phyloP scores from a whole-genome alignment of 2,888 invertebrate genomes.

The Acanthosepion lycidas region DNA sequence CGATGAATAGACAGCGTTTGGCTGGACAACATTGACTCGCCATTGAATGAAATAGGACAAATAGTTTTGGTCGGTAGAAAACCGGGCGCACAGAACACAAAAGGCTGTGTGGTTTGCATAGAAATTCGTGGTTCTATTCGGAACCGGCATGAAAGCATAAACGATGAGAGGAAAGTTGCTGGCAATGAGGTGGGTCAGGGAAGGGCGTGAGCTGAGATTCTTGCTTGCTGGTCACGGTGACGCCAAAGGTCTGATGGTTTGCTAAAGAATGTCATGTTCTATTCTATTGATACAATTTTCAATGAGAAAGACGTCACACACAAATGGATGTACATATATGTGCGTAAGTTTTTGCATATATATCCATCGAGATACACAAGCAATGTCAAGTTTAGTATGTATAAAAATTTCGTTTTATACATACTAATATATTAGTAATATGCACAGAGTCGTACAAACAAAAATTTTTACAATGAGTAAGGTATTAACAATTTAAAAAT shows the following conservation, averaged over 20 bases:
- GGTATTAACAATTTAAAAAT: no score
- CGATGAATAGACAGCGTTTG: not conserved
- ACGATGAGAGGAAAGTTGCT: not conserved
- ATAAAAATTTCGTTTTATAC: no score
- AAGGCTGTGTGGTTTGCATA: not conserved
- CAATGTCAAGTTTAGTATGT: no score
- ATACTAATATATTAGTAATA: no score
- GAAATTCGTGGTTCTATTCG: not conserved
- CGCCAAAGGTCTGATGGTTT: not conserved
- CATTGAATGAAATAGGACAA: conserved; percentile 17
- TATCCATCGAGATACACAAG: no score
- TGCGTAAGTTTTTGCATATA: not conserved
- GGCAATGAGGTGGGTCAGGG: not conserved
- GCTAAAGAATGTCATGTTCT: not conserved
- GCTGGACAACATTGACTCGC: conserved; percentile 4
- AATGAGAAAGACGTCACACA: not conserved
- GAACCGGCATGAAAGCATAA: not conserved
- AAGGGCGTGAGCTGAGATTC: not conserved
- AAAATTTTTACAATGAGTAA: no score
- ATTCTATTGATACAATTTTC: conserved; percentile 6
- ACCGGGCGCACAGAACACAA: conserved; percentile 6
- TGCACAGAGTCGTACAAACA: no score
- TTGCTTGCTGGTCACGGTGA: not conserved
- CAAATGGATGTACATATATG: not conserved
- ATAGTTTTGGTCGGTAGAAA: conserved; percentile 33